A percentile compares a stretch with the other conserved stretches of the same genome.
phyloP scores from a whole-genome alignment of 2,888 invertebrate genomes.

The Rhingia campestris region DNA sequence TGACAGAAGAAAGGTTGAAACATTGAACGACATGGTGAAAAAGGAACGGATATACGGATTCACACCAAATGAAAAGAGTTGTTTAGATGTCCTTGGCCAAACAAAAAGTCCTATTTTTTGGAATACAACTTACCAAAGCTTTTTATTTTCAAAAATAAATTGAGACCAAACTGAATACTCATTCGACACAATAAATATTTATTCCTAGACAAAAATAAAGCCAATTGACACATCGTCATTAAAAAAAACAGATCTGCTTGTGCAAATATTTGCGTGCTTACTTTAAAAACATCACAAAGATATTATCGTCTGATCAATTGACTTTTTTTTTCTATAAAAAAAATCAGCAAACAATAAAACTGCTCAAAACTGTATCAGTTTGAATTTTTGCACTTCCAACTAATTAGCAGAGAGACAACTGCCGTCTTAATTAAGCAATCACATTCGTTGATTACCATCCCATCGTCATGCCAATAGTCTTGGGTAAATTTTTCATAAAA shows the following conservation, averaged over 20 bases:
- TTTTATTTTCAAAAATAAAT: too few relatives aligned
- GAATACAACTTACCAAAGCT: too few relatives aligned
- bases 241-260: slow-evolving; percentile 8
- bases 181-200: too few relatives aligned
- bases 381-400: slow-evolving; percentile 21
- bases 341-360: neutral
- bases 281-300: slow-evolving; percentile 8
- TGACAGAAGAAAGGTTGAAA: too few relatives aligned
- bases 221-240: neutral
- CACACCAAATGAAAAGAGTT: too few relatives aligned
- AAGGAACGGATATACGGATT: too few relatives aligned
- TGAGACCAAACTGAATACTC: too few relatives aligned
- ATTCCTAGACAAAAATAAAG: too few relatives aligned
- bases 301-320: slow-evolving; percentile 6
- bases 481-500: slow-evolving; percentile 18
- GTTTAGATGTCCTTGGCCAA: too few relatives aligned
- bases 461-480: slow-evolving; percentile 23
- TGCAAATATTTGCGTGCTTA: neutral
- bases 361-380: slow-evolving; percentile 8
- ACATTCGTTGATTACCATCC: slow-evolving; percentile 34
- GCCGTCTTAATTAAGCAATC: slow-evolving; percentile 35
- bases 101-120: too few relatives aligned
- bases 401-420: slow-evolving; percentile 24
- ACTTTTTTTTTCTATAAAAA: slow-evolving; percentile 2
- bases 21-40: too few relatives aligned